A percentile compares a stretch with the other conserved stretches of the same genome.
phyloP scores from a whole-genome alignment of 2,888 invertebrate genomes.

The Nineta flava region DNA sequence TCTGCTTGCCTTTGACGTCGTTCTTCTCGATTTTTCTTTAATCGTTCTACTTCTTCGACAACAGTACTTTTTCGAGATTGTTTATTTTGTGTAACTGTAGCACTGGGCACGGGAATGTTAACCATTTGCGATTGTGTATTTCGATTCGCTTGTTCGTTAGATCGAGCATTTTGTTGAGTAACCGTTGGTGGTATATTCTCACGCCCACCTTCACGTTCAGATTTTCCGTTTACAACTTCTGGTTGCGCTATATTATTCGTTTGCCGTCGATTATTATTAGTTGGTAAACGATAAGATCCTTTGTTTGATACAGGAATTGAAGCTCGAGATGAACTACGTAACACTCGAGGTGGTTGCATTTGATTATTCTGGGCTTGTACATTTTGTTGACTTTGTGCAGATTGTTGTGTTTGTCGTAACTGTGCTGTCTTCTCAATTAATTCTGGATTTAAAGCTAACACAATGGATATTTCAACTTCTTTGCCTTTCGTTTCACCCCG shows the following conservation, averaged over 20 bases:
- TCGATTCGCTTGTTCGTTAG: background rate
- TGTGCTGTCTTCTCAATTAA: conserved; percentile 31
- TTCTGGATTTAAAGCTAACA: conserved; percentile 69
- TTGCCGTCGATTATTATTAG: background rate
- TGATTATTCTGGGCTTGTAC: conserved; percentile 6
- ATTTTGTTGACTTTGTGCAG: background rate
- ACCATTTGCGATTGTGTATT: background rate
- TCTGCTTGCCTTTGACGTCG: conserved; percentile 77
- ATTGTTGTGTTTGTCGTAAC: background rate
- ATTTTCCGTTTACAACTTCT: background rate
- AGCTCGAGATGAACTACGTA: background rate
- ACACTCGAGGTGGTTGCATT: conserved; percentile 9
- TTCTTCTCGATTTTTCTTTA: conserved; percentile 91
- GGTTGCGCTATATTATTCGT: background rate
- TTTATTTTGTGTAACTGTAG: background rate
- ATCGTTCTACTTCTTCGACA: conserved; percentile 83
- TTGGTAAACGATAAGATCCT: background rate
- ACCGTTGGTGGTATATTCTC: conserved; percentile 5
- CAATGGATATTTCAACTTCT: conserved; percentile 81
- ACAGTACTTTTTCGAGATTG: conserved; percentile 56
- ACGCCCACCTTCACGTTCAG: conserved; percentile 1
- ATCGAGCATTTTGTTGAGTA: background rate
- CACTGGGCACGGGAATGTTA: background rate
- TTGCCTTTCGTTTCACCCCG: conserved; percentile 93
- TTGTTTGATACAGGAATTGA: conserved; percentile 6